Evolutionary conservation across 2,113 vertebrate genomes (phyloP).

Genomic region (Falco punctatus): DNA sequence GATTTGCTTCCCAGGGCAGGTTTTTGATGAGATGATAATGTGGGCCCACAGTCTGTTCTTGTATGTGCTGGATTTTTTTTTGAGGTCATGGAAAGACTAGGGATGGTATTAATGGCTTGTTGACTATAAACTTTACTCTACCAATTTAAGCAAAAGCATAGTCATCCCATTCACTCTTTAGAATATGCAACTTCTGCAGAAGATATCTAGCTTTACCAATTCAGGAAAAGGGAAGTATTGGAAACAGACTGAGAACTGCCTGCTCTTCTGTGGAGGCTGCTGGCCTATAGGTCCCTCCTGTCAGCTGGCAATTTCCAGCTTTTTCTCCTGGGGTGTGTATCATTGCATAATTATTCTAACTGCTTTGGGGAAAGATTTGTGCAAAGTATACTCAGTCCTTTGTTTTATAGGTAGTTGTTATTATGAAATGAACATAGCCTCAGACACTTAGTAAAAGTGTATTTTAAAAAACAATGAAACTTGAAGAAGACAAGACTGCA

Average conservation of each 20-base stretch:
- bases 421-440: background rate
- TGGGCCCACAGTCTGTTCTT: background rate
- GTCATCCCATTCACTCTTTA: background rate
- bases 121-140: background rate
- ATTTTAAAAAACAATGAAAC: constrained; percentile 5
- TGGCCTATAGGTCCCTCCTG: background rate
- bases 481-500: background rate
- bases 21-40: background rate
- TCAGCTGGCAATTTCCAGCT: background rate
- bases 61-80: background rate
- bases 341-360: background rate
- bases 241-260: background rate
- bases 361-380: background rate
- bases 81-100: background rate
- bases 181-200: background rate
- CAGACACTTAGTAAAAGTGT: background rate
- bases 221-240: background rate
- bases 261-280: background rate
- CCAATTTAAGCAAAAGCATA: background rate
- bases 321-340: background rate
- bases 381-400: background rate
- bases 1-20: background rate
- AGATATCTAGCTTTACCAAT: background rate
- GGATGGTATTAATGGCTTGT: background rate
- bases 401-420: background rate